These are phyloP conservation scores for Brachypalpus laphriformis DNA, from an alignment of 2,888 invertebrate genomes.

Conservation along the genomic window DNA sequence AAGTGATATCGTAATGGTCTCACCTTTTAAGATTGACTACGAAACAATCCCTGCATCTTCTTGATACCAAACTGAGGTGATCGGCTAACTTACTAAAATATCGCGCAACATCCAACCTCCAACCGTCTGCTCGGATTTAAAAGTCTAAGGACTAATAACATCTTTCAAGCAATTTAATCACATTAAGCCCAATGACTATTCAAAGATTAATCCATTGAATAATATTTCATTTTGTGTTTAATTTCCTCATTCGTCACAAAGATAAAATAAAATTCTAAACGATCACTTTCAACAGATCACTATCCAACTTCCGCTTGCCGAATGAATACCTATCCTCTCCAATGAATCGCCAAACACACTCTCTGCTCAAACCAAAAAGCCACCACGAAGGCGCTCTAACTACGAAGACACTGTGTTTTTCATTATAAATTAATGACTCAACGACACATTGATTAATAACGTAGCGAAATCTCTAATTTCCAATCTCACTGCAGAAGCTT, in stretches of 20 bases:
- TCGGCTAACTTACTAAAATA: too few relatives aligned
- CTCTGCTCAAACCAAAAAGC: constrained; percentile 13
- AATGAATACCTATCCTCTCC: background rate
- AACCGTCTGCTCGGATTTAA: too few relatives aligned
- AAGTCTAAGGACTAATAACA: too few relatives aligned
- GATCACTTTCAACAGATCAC: constrained; percentile 52
- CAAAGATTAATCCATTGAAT: background rate
- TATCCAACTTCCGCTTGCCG: constrained; percentile 44
- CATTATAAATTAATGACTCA: constrained; percentile 66
- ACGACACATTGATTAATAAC: constrained; percentile 71
- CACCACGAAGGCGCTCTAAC: constrained; percentile 49
- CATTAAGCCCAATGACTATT: background rate
- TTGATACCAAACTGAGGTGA: too few relatives aligned
- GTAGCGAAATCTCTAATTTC: constrained; percentile 52
- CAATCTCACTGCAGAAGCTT: constrained; percentile 65
- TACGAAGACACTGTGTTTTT: constrained; percentile 22
- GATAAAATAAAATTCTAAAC: constrained; percentile 52
- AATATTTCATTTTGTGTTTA: constrained; percentile 21
- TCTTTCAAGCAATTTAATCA: too few relatives aligned
- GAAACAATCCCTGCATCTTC: too few relatives aligned
- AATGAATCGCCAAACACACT: background rate
- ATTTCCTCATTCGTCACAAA: constrained; percentile 19
- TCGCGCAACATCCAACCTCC: too few relatives aligned
- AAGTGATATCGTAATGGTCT: too few relatives aligned
- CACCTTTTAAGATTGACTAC: too few relatives aligned